These are phyloP conservation scores for Oxygymnocypris stewartii DNA, from an alignment of 2,113 vertebrate genomes.

Conservation along the genomic window DNA sequence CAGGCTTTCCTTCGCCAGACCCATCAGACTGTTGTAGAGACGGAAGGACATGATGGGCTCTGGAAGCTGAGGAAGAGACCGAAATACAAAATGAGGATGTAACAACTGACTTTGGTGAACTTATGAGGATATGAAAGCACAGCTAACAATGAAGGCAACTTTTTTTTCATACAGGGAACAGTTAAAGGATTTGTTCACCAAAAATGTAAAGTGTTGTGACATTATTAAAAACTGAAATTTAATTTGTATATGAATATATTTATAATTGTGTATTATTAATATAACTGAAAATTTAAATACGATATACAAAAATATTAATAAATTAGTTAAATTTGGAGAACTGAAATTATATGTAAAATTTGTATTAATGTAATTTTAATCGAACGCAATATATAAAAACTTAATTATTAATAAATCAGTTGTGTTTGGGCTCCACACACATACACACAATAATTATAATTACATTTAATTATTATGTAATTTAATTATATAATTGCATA, in stretches of 20 bases:
- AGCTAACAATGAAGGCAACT: not conserved
- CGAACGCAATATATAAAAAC: no score
- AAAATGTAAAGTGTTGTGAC: not conserved
- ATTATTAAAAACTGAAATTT: no score
- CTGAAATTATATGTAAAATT: no score
- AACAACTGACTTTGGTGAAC: not conserved
- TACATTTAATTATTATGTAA: no score
- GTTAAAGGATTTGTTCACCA: not conserved
- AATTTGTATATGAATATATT: no score
- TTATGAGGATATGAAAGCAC: not conserved
- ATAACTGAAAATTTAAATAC: not conserved
- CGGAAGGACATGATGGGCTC: constrained; percentile 92
- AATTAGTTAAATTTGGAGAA: not conserved
- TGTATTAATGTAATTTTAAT: no score
- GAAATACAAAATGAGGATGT: not conserved
- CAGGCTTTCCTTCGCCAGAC: constrained; percentile 91
- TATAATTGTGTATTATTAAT: no score
- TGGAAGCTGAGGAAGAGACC: constrained; percentile 77
- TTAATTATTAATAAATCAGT: no score
- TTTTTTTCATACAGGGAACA: no score
- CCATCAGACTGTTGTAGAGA: constrained; percentile 90
- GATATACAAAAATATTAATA: not conserved
- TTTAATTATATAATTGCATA: no score
- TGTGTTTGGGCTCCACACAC: no score
- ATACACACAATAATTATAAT: no score